Conservation (phyloP, 2,888 invertebrate genomes). For the Mesorhabditis sp. region DNA sequence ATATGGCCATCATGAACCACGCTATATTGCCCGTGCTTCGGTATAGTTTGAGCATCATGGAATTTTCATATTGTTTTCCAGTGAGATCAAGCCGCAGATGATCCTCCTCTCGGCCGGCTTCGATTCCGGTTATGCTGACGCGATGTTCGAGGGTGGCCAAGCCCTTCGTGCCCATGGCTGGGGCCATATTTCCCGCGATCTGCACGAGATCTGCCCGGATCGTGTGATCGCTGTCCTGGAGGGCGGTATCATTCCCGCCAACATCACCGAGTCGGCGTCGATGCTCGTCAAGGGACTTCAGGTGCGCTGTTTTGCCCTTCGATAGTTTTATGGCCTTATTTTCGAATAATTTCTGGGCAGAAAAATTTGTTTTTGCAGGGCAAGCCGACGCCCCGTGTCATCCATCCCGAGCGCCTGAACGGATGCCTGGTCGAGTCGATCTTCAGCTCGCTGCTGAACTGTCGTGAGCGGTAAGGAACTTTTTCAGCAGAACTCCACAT, state of each 20-base stretch:
- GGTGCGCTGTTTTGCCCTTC: constrained; percentile 8
- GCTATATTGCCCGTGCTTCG: constrained; percentile 76
- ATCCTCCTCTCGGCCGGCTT: constrained; percentile 94
- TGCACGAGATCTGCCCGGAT: constrained; percentile 81
- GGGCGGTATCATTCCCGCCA: constrained; percentile 67
- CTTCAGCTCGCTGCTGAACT: too few relatives aligned
- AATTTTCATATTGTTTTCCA: neutral
- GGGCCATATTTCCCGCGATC: constrained; percentile 87
- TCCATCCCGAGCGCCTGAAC: too few relatives aligned
- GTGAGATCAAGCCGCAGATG: constrained; percentile 69
- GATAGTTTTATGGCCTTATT: too few relatives aligned
- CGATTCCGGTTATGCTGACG: constrained; percentile 73
- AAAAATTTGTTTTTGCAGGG: too few relatives aligned
- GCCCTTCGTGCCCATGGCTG: constrained; percentile 74
- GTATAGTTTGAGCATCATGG: too few relatives aligned
- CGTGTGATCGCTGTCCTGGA: constrained; percentile 67
- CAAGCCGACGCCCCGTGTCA: too few relatives aligned
- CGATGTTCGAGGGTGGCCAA: constrained; percentile 74
- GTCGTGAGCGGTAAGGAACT: too few relatives aligned
- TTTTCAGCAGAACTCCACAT: too few relatives aligned
- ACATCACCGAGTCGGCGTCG: constrained; percentile 35
- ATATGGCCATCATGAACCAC: constrained; percentile 81
- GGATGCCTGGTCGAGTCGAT: too few relatives aligned
- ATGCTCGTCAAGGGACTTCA: constrained; percentile 37
- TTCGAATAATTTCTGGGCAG: too few relatives aligned